Conservation (phyloP, 2,888 invertebrate species). For the Cataglyphis cursor region DNA sequence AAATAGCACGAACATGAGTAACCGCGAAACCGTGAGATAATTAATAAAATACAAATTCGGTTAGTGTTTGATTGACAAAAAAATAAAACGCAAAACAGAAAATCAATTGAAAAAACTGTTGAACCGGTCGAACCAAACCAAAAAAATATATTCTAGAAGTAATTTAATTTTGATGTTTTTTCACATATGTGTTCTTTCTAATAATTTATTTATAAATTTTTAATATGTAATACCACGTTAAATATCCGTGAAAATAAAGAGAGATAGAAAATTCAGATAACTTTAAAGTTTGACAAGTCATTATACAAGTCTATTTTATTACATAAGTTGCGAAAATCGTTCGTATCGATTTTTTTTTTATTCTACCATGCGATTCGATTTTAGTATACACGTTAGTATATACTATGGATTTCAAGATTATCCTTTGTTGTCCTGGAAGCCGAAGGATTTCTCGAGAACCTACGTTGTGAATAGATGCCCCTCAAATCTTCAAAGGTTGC, state of each 20-base stretch:
- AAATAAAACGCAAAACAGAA: conserved; percentile 7
- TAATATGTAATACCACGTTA: neutral
- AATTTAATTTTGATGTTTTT: neutral
- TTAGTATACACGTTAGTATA: conserved; percentile 59
- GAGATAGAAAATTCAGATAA: neutral
- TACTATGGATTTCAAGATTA: conserved; percentile 65
- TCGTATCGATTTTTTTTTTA: conserved; percentile 15
- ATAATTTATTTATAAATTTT: neutral
- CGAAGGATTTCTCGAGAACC: conserved; percentile 60
- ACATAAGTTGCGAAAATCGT: neutral
- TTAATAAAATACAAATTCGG: conserved; percentile 10
- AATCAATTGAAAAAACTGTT: conserved; percentile 13
- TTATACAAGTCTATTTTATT: neutral
- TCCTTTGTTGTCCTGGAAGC: conserved; percentile 63
- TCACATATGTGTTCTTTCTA: neutral
- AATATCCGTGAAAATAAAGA: neutral
- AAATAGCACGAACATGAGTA: conserved; percentile 9
- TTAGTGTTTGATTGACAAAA: neutral
- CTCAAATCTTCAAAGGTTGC: conserved; percentile 55
- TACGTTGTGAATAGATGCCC: conserved; percentile 44
- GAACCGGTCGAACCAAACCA: neutral
- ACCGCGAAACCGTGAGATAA: conserved; percentile 9
- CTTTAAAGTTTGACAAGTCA: neutral
- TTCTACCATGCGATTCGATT: conserved; percentile 40
- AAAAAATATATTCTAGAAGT: neutral